phyloP scores from a whole-genome alignment of 2,797 vertebrate species.

The Sebastes cheni region DNA sequence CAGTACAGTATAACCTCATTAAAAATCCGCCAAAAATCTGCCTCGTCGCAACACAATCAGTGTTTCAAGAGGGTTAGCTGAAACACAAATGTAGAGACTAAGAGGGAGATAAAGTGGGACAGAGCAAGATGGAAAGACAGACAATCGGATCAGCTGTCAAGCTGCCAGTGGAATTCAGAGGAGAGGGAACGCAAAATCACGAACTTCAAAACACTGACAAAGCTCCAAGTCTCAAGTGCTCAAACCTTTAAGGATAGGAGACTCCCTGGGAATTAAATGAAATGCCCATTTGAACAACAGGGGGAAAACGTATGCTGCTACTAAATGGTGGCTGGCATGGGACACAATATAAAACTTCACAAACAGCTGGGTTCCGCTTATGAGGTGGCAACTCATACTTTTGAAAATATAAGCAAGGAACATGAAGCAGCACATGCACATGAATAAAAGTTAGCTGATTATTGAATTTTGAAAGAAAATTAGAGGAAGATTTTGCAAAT shows the following conservation, averaged over 20 bases:
- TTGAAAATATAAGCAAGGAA: neutral
- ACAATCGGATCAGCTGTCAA: slow-evolving; percentile 14
- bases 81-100: neutral
- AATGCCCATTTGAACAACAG: neutral
- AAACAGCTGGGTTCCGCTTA: neutral
- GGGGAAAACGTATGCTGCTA: neutral
- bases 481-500: neutral
- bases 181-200: neutral
- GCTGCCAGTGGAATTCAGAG: slow-evolving; percentile 8
- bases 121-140: neutral
- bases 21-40: neutral
- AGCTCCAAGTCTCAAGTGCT: slow-evolving; percentile 5
- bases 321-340: neutral
- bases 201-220: neutral
- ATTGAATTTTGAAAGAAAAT: neutral
- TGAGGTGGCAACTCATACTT: neutral
- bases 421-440: neutral
- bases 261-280: slow-evolving; percentile 3
- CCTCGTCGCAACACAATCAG: slow-evolving; percentile 1
- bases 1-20: neutral
- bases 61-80: neutral
- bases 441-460: neutral
- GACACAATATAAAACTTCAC: neutral
- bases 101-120: neutral
- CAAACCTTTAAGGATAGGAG: neutral